Evolutionary conservation across 2,113 vertebrate genomes (phyloP), one percentile per base, ranked within the genome.

Genomic region (Scytalopus superciliaris): DNA sequence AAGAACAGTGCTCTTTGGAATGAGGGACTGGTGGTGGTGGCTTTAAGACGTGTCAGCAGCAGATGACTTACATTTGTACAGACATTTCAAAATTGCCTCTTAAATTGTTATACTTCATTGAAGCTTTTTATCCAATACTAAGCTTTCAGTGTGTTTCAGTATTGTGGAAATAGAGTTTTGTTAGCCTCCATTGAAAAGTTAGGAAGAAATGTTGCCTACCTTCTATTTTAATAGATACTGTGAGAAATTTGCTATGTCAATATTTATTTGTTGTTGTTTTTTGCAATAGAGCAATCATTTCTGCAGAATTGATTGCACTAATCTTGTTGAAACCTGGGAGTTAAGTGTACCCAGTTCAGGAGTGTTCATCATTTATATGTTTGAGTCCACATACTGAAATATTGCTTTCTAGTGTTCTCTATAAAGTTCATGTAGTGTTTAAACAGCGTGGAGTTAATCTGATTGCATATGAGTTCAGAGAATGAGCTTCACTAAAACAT

Each of bases 401-500:
- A 39, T 11, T 31, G 7, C 47, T 88, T 74, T 80, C 45, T 76
- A 19, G 60, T 73, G 52, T 60, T 87, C 77, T 57, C 59, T 85
- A 2, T 94, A 56, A 94, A 92, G 56, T 93, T 96, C 79, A 35
- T 74, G 33, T 56, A 30, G 44, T 88, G 12, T 91, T 93, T 80
- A 78, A 96, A 80, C 75, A 80, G 63, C 70, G 33, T 62, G 67
- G 40, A 93, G 68, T 90, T 86, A 84, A 95, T 89, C 40, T 84
- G 56, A 64, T 80, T 88, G 88, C 59, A 13, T 88, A 70, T 49
- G 62, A 80, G 30, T 87, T 93, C 72, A 84, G 85, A 89, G 56
- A 91, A 79, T 57, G 60, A 87, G 31, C 68, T 78, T 86, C 56
- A 59, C 49, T 91, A 60, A 84, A 95, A 90, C 92, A 96, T 94